These are phyloP conservation scores for Epinephelus moara DNA, from an alignment of 2,113 vertebrate species.

Conservation along the genomic window DNA sequence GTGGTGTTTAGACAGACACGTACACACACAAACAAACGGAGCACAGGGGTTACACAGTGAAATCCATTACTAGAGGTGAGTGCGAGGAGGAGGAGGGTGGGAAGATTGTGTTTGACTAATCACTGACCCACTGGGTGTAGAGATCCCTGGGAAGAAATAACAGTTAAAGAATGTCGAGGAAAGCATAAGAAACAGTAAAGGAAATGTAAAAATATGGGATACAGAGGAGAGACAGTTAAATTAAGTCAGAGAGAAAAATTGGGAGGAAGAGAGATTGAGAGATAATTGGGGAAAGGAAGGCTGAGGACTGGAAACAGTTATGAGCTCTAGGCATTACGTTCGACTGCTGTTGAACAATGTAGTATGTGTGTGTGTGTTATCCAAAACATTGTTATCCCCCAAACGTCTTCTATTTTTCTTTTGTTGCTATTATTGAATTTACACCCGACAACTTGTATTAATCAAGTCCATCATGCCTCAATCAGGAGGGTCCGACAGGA, in stretches of 20 bases:
- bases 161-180: slow-evolving; percentile 2
- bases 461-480: background rate
- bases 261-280: background rate
- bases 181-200: background rate
- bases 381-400: background rate
- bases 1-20: slow-evolving; percentile 52
- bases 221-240: background rate
- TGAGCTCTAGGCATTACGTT: background rate
- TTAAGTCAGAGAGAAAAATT: background rate
- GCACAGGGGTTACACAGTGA: slow-evolving; percentile 13
- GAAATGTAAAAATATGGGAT: background rate
- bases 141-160: slow-evolving; percentile 49
- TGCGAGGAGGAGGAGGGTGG: slow-evolving; percentile 14
- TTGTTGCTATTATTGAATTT: too few species aligned
- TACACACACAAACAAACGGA: slow-evolving; percentile 57
- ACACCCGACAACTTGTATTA: background rate
- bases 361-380: background rate
- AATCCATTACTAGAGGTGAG: slow-evolving; percentile 29
- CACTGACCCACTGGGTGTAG: slow-evolving; percentile 45
- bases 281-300: slow-evolving; percentile 11
- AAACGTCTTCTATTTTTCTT: background rate
- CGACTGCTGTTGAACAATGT: background rate
- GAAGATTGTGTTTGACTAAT: slow-evolving; percentile 60
- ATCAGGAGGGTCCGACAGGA: background rate
- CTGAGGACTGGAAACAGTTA: slow-evolving; percentile 28